Base-by-base conservation (phyloP, 2,797 vertebrate species). In the Argya squamiceps region DNA sequence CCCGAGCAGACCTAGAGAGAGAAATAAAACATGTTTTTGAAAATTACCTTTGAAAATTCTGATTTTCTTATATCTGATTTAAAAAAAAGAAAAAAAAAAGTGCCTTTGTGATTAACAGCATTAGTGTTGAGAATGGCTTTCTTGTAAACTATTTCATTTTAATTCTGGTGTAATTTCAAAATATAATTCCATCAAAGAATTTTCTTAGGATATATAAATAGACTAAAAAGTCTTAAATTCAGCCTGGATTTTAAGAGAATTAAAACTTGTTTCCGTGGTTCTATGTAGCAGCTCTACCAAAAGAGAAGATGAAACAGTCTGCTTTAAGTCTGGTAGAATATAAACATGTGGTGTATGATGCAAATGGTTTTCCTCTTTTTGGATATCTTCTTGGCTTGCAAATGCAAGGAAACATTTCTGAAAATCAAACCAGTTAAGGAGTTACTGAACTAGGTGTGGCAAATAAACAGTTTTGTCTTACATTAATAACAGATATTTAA, bases 11-110 rank as follows among this genome's bases (percentile, higher is more conserved):
- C 32, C 32, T 74, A 49, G 14, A 62, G 53, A 86, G 46, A 69
- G 34, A 71, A 79, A 77, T 41, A 39, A 71, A 88, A 32, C 9
- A 30, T 8, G 2, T 12, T 83, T 80, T 90, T 84, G 37, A 37
- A 83, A 88, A 17, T 37, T 80, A 32, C 32, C 47, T 83, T 88
- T 88, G 29, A 80, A 93, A 92, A 77, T 24, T 47, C 13, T 52
- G 46, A 9, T 52, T 87, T 92, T 87, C 34, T 74, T 27, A 56
- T n/a, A 19, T 75, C 24, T 86, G 27, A 58, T 84, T 47, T 1
- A 27, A 64, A 78, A 78, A 59, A 34, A 20, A 27, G 10, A n/a
- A 9, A 39, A 5, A 30, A 15, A n/a, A 17, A 27, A 29, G 3
- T 13, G 1, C 10, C 22, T 18, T 74, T 10, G 44, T 90, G 58